Percentiles rank a stretch among this genome's conserved stretches.
These are phyloP conservation scores for Nyctereutes procyonoides DNA, from an alignment of 2,113 vertebrate species.

Conservation along the genomic window DNA sequence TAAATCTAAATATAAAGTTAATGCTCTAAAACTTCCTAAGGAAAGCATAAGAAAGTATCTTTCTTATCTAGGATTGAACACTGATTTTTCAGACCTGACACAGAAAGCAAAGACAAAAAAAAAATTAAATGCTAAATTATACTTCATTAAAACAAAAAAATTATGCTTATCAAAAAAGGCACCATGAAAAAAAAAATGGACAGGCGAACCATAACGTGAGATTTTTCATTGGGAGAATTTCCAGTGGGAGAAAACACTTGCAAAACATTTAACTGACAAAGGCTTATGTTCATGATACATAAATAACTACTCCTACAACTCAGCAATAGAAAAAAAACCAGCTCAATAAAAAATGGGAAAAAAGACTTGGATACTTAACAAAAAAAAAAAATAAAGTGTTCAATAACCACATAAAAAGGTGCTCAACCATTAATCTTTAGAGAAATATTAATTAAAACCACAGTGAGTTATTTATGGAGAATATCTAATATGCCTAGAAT, in stretches of 20 bases:
- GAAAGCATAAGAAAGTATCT: not conserved
- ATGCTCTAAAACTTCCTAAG: not conserved
- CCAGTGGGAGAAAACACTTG: not conserved
- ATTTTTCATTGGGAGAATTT: not conserved
- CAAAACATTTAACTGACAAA: not conserved
- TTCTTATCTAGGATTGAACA: not conserved
- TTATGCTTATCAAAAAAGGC: not conserved
- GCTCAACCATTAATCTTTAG: not conserved
- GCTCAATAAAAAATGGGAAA: not conserved
- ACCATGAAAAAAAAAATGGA: not conserved
- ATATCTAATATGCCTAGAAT: not conserved
- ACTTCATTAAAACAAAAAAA: slow-evolving; percentile 1
- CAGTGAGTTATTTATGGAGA: not conserved
- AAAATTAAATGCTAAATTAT: not conserved
- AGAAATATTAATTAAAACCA: not conserved
- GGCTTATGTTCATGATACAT: not conserved
- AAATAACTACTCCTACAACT: not conserved
- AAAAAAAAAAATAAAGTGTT: not conserved
- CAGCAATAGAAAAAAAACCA: not conserved
- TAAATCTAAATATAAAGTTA: not conserved
- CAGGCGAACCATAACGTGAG: not conserved
- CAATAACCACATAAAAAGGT: not conserved
- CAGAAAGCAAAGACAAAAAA: not conserved
- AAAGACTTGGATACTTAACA: not conserved
- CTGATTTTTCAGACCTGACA: not conserved